These are phyloP conservation scores for Cyclina sinensis DNA, from an alignment of 1,140 invertebrate genomes.

Conservation along the genomic window DNA sequence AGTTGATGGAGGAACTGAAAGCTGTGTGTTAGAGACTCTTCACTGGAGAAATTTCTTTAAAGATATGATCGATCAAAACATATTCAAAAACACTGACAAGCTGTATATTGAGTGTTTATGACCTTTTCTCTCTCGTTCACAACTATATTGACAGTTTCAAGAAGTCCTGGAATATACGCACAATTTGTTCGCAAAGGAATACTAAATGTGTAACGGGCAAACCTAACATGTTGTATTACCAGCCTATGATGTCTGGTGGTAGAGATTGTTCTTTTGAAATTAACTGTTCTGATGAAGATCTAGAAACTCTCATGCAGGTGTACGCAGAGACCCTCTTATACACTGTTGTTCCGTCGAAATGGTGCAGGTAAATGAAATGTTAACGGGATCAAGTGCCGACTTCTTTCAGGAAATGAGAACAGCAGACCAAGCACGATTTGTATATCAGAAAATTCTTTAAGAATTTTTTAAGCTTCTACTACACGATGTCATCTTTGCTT, in stretches of 20 bases:
- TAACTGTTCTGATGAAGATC: constrained; percentile 11
- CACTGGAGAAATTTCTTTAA: constrained; percentile 31
- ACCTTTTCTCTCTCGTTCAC: constrained; percentile 31
- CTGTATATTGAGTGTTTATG: constrained; percentile 4
- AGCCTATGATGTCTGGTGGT: constrained; percentile 17
- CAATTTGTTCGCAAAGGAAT: constrained; percentile 12
- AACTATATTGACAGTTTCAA: constrained; percentile 18
- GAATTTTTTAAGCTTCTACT: too few species aligned
- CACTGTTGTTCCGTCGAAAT: constrained; percentile 4
- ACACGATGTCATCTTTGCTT: neutral
- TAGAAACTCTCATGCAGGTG: neutral
- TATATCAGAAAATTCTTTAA: too few species aligned
- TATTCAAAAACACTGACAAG: constrained; percentile 2
- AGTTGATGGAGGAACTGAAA: constrained; percentile 23
- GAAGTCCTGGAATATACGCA: constrained; percentile 34
- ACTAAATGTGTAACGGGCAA: constrained; percentile 21
- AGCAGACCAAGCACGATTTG: too few species aligned
- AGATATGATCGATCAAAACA: constrained; percentile 22
- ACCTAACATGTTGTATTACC: constrained; percentile 28
- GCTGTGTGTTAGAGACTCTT: neutral
- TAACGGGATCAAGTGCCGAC: neutral
- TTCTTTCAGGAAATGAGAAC: too few species aligned
- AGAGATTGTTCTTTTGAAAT: constrained; percentile 20
- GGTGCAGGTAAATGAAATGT: too few species aligned
- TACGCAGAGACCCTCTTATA: neutral